Evolutionary conservation across 37 sponge, comb jelly and placozoan species (phyloP).

Genomic region (Agelas oroides): DNA sequence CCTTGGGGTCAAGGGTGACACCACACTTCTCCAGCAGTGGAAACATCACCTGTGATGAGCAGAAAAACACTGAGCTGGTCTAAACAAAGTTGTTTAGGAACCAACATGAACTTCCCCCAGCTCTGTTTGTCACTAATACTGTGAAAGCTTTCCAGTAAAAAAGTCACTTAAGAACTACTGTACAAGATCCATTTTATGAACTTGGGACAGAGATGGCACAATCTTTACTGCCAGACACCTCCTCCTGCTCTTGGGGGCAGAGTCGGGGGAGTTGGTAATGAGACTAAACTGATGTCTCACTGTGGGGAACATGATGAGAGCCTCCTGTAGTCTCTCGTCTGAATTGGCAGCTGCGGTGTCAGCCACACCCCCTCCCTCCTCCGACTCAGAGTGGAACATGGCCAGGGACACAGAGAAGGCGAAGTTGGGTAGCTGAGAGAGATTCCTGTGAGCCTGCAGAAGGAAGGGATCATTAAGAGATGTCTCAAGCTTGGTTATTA

Average conservation of each 20-base stretch:
- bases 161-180: no score
- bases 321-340: constrained; percentile 71
- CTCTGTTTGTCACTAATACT: no score
- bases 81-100: constrained; percentile 6
- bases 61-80: not conserved
- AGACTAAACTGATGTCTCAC: constrained; percentile 52
- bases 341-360: constrained; percentile 4
- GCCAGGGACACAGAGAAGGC: constrained; percentile 92
- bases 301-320: constrained; percentile 86
- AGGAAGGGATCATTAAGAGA: constrained; percentile 5
- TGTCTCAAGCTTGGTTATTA: no score
- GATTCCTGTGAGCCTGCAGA: constrained; percentile 62
- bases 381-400: constrained; percentile 57
- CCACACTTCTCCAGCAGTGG: constrained; percentile 87
- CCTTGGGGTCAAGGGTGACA: constrained; percentile 61
- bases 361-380: constrained; percentile 6
- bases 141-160: no score
- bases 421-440: constrained; percentile 92
- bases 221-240: no score
- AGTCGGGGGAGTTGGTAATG: no score
- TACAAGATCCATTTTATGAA: no score
- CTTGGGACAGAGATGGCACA: no score
- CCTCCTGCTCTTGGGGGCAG: no score
- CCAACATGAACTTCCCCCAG: no score
- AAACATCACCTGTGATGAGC: constrained; percentile 48